These are phyloP conservation scores for Magallana gigas DNA, from an alignment of 1,140 invertebrate genomes.

Conservation along the genomic window DNA sequence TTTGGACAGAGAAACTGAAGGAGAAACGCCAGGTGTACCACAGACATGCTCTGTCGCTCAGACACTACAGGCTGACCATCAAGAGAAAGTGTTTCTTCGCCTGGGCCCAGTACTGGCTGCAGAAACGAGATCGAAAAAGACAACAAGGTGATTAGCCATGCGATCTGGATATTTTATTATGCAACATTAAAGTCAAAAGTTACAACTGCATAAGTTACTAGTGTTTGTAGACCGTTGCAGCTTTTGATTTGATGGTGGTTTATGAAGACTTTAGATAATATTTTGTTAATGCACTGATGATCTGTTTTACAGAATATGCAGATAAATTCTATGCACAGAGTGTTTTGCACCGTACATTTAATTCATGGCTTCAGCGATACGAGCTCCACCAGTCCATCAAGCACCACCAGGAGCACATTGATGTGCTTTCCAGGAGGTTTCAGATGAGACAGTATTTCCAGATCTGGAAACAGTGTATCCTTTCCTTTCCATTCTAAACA, in stretches of 20 bases:
- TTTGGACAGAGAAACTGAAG: constrained; percentile 63
- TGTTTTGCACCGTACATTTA: constrained; percentile 52
- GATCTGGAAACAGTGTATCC: constrained; percentile 70
- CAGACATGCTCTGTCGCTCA: constrained; percentile 48
- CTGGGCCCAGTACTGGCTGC: constrained; percentile 57
- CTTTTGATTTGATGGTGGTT: too few relatives aligned
- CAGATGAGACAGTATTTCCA: constrained; percentile 60
- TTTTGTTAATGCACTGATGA: too few relatives aligned
- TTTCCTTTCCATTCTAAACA: constrained; percentile 15
- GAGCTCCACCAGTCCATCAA: constrained; percentile 49
- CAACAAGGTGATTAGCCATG: constrained; percentile 56
- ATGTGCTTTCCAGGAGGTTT: constrained; percentile 54
- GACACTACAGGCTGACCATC: constrained; percentile 59
- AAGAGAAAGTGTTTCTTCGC: constrained; percentile 59
- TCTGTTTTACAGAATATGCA: constrained; percentile 46
- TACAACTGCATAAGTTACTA: too few relatives aligned
- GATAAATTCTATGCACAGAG: constrained; percentile 50
- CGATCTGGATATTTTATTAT: not conserved
- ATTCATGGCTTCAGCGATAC: constrained; percentile 59
- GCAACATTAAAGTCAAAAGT: not conserved
- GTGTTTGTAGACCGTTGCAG: too few relatives aligned
- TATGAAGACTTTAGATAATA: too few relatives aligned
- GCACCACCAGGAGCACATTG: constrained; percentile 62
- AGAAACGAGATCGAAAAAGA: constrained; percentile 53
- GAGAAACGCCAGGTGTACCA: constrained; percentile 47